phyloP scores from a whole-genome alignment of 2,113 vertebrate genomes.

The Dolichallabes microphthalmus region DNA sequence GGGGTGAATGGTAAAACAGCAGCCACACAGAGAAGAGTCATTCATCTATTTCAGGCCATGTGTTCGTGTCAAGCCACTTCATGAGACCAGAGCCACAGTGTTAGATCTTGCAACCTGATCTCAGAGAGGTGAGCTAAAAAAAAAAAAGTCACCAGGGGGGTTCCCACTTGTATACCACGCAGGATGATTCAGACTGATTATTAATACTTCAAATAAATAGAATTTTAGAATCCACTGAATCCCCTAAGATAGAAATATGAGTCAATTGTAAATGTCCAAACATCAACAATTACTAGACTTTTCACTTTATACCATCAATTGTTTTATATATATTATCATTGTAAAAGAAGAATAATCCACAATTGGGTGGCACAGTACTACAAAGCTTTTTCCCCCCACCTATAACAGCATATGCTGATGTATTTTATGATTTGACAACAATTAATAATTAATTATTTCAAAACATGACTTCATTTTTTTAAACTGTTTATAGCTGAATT shows the following conservation, averaged over 20 bases:
- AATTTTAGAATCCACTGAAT: neutral
- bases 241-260: neutral
- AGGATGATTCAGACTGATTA: neutral
- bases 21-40: slow-evolving; percentile 14
- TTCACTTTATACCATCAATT: neutral
- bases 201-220: neutral
- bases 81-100: neutral
- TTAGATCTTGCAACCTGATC: slow-evolving; percentile 2
- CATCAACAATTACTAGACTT: neutral
- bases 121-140: slow-evolving; percentile 19
- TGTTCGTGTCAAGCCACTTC: slow-evolving; percentile 9
- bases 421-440: neutral
- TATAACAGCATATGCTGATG: neutral
- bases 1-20: slow-evolving; percentile 6
- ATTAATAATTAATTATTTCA: neutral
- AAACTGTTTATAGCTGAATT: neutral
- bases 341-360: neutral
- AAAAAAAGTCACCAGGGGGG: neutral
- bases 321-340: neutral
- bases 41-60: slow-evolving; percentile 3
- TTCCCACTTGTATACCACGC: neutral
- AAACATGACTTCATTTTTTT: neutral
- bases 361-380: neutral
- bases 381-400: neutral
- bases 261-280: neutral